Evolutionary conservation across 2,113 vertebrate genomes (phyloP).

Genomic region (Trematocara macrostoma): DNA sequence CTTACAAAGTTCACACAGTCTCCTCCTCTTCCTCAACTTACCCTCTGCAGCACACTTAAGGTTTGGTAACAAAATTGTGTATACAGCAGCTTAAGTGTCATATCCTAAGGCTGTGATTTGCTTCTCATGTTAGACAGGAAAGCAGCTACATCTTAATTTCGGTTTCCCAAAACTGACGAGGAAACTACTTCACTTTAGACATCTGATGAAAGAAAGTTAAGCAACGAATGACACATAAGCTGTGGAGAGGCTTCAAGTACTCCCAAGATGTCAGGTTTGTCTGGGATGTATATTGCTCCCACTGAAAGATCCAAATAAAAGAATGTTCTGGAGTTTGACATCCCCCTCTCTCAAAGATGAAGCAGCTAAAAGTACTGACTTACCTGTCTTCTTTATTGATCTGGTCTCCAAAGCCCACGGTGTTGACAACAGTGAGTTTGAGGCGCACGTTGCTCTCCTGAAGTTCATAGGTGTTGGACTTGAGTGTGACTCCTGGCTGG

Average conservation of each 20-base stretch:
- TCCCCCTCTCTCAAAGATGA: neutral
- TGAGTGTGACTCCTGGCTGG: conserved; percentile 90
- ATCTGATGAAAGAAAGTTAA: neutral
- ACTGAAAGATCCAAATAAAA: neutral
- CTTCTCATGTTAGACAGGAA: neutral
- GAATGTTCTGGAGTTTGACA: neutral
- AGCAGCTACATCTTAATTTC: neutral
- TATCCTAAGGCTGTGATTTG: neutral
- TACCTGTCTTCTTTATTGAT: conserved; percentile 99
- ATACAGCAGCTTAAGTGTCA: neutral
- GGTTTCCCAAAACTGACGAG: neutral
- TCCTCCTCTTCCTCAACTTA: neutral
- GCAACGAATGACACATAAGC: neutral
- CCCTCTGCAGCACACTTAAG: neutral
- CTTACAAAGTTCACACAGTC: neutral
- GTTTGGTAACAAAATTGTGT: neutral
- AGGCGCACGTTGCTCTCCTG: conserved; percentile 94
- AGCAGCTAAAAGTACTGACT: neutral
- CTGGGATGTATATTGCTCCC: neutral
- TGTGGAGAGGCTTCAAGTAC: neutral
- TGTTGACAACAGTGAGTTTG: conserved; percentile 92
- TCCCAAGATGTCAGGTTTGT: neutral
- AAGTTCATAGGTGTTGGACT: conserved; percentile 90
- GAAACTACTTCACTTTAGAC: neutral
- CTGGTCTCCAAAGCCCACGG: conserved; percentile 93